Base-by-base conservation (phyloP, 2,797 vertebrate genomes). In the Macroramphosus scolopax region DNA sequence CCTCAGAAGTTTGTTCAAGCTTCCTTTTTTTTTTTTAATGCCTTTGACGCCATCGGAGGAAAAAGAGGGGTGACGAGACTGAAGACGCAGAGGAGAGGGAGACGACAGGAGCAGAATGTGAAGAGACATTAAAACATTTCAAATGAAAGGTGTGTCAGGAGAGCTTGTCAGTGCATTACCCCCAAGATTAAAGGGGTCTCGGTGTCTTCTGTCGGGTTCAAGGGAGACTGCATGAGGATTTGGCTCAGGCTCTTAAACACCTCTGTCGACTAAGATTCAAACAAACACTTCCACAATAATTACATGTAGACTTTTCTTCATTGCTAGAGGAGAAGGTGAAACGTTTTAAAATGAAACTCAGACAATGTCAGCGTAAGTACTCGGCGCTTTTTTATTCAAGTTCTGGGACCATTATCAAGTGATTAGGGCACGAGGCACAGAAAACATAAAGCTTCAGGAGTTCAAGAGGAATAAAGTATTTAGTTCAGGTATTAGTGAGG, bases 281-380 rank as follows among this genome's bases (percentile, higher is more conserved):
- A 87, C 83, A 88, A 89, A 88, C 77, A 83, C 80, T 82, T 85
- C 75, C 75, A 81, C 81, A 83, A 87, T 88, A 87, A 87, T 87
- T 87, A 87, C 87, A 80, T 79, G 81, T 84, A 84, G 80, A 88
- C 81, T 81, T 81, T 80, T 77, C 80, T 75, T 72, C 69, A 40
- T 50, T 48, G 60, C 71, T 11, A 5, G 51, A 31, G 65, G 18
- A 57, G 62, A 78, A 79, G 80, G 70, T 78, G 46, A 58, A 56
- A 49, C 47, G 51, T 60, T 77, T 73, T 46, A 15, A 69, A 80
- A 76, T 75, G 47, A 73, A 77, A 83, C 67, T 62, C 75, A 57
- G 50, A 49, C 70, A 71, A 74, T 85, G 84, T 82, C 77, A 73
- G 47, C 51, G 15, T 80, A 79, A 81, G 78, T 42, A 62, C 63